phyloP scores from a whole-genome alignment of 2,113 vertebrate species.

The Entelurus aequoreus region DNA sequence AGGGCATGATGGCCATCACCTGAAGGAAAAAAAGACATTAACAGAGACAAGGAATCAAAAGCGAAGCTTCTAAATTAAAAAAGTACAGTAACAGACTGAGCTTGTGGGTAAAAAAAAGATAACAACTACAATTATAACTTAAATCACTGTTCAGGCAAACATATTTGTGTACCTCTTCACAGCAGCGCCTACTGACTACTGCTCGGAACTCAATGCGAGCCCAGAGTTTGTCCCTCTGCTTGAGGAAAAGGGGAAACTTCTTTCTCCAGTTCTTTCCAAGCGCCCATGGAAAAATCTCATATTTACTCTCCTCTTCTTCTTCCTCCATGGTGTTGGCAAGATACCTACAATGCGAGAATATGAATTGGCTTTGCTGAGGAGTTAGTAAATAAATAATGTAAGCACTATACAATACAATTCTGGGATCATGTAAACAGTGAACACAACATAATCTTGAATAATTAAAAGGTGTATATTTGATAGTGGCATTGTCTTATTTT shows the following conservation, averaged over 20 bases:
- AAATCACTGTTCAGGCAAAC: neutral
- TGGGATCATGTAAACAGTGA: neutral
- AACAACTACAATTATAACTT: neutral
- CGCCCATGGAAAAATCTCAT: slow-evolving; percentile 97
- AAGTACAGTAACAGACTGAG: neutral
- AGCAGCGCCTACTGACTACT: slow-evolving; percentile 90
- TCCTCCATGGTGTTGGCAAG: slow-evolving; percentile 97
- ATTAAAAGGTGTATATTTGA: neutral
- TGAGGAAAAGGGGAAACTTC: slow-evolving; percentile 82
- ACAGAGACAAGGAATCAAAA: neutral
- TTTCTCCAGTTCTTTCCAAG: slow-evolving; percentile 89
- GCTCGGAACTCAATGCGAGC: slow-evolving; percentile 87
- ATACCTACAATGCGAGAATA: slow-evolving; percentile 72
- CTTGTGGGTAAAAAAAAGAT: slow-evolving; percentile 9
- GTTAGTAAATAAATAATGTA: neutral
- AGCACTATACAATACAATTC: neutral
- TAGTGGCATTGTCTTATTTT: too few species aligned
- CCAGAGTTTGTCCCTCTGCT: slow-evolving; percentile 87
- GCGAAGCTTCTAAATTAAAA: neutral
- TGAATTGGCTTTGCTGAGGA: neutral
- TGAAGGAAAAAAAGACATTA: slow-evolving; percentile 36
- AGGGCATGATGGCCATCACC: slow-evolving; percentile 93
- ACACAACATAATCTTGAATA: neutral
- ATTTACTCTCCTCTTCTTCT: slow-evolving; percentile 89
- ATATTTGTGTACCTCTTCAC: slow-evolving; percentile 81